Evolutionary conservation across 2,113 vertebrate genomes (phyloP).

Genomic region (Labeo rohita): DNA sequence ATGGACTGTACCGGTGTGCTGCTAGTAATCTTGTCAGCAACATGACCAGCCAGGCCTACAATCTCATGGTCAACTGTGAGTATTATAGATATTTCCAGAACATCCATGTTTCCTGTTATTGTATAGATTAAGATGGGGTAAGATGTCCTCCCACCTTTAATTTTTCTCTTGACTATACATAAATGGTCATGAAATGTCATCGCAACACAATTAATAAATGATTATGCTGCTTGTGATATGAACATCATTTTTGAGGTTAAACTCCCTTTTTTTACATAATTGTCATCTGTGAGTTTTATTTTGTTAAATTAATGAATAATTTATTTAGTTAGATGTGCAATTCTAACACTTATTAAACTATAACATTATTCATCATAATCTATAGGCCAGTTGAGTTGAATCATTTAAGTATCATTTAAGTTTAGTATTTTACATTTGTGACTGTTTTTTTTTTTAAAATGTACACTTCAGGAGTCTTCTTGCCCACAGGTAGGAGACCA

Average conservation of each 20-base stretch:
- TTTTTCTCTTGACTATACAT: neutral
- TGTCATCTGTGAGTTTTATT: neutral
- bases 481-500: too few relatives aligned
- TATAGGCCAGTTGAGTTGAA: neutral
- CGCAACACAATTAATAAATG: neutral
- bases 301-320: neutral
- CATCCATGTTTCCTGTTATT: neutral
- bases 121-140: neutral
- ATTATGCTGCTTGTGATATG: neutral
- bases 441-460: too few relatives aligned
- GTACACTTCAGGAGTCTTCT: too few relatives aligned
- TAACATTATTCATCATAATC: neutral
- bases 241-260: neutral
- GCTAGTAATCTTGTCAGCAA: slow-evolving; percentile 52
- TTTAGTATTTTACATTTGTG: too few relatives aligned
- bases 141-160: neutral
- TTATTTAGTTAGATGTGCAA: neutral
- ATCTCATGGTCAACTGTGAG: slow-evolving; percentile 72
- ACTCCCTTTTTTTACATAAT: neutral
- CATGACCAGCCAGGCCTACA: slow-evolving; percentile 46
- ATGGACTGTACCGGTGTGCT: slow-evolving; percentile 57
- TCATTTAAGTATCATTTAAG: too few relatives aligned
- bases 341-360: neutral
- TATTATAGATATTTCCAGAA: slow-evolving; percentile 43
- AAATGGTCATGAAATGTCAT: neutral